Conservation (phyloP, 2,888 invertebrate species). For the Halocaridina rubra region DNA sequence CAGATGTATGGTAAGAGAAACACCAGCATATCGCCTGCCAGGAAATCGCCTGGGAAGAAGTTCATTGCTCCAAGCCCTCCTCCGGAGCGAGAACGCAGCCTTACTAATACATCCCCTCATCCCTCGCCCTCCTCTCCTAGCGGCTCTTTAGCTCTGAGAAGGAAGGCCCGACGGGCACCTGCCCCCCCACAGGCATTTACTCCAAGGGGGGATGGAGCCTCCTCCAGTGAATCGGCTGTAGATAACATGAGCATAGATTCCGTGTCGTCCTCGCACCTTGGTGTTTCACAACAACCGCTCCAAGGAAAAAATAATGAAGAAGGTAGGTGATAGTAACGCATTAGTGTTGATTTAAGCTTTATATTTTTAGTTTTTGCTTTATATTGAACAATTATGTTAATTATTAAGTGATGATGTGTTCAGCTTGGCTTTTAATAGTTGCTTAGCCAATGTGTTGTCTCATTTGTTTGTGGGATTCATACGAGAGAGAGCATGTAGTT, state of each 20-base stretch:
- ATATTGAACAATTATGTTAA: no score
- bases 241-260: slow-evolving; percentile 3
- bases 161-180: slow-evolving; percentile 68
- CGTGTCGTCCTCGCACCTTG: neutral
- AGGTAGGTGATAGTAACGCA: no score
- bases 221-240: neutral
- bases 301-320: no score
- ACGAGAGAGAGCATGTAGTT: slow-evolving; percentile 17
- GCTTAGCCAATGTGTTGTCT: slow-evolving; percentile 10
- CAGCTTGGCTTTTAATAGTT: neutral
- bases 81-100: no score
- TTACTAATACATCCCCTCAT: neutral
- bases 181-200: slow-evolving; percentile 66
- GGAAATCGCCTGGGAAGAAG: slow-evolving; percentile 15
- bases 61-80: slow-evolving; percentile 38
- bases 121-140: slow-evolving; percentile 55
- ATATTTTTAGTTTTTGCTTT: no score
- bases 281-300: no score
- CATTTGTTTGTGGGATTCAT: neutral
- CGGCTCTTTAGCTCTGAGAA: slow-evolving; percentile 64
- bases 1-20: no score
- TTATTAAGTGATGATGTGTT: no score
- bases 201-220: neutral
- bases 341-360: no score
- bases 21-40: no score